These are phyloP conservation scores for Dyspetes luteomarginatus DNA, from an alignment of 2,888 invertebrate species.

Conservation along the genomic window DNA sequence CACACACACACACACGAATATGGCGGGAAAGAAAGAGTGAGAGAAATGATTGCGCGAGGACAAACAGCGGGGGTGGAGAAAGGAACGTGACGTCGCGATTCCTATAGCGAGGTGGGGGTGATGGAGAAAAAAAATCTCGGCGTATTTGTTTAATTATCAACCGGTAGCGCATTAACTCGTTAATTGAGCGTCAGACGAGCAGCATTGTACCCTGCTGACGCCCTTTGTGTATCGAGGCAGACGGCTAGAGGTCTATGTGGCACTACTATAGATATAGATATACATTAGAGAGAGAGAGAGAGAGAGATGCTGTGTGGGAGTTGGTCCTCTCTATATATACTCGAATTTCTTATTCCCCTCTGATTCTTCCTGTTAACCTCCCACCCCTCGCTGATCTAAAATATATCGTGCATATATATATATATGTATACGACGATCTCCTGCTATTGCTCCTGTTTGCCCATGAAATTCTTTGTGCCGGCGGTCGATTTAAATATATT, in stretches of 20 bases:
- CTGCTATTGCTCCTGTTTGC: conserved; percentile 5
- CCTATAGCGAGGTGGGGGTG: conserved; percentile 34
- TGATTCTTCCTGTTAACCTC: conserved; percentile 50
- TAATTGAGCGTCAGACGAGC: conserved; percentile 83
- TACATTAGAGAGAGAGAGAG: too few relatives aligned
- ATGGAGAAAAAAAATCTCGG: conserved; percentile 63
- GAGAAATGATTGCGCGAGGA: conserved; percentile 60
- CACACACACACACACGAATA: conserved; percentile 25
- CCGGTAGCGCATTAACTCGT: conserved; percentile 83
- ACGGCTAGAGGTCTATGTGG: conserved; percentile 41
- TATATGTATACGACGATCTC: not conserved
- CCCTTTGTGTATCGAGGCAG: conserved; percentile 77
- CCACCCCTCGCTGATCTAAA: conserved; percentile 38
- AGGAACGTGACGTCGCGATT: conserved; percentile 45
- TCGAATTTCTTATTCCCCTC: conserved; percentile 67
- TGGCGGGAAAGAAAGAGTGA: conserved; percentile 12
- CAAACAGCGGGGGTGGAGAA: conserved; percentile 51
- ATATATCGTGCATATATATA: conserved; percentile 26
- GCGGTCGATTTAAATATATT: conserved; percentile 38
- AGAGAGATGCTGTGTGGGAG: conserved; percentile 77
- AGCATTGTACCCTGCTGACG: conserved; percentile 81
- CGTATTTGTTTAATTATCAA: conserved; percentile 83
- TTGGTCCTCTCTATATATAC: conserved; percentile 68
- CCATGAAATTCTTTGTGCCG: conserved; percentile 40
- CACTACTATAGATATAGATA: conserved; percentile 49